Evolutionary conservation across 2,797 vertebrate genomes (phyloP), one percentile per base, ranked within the genome.

Genomic region (Triplophysa bombifrons): DNA sequence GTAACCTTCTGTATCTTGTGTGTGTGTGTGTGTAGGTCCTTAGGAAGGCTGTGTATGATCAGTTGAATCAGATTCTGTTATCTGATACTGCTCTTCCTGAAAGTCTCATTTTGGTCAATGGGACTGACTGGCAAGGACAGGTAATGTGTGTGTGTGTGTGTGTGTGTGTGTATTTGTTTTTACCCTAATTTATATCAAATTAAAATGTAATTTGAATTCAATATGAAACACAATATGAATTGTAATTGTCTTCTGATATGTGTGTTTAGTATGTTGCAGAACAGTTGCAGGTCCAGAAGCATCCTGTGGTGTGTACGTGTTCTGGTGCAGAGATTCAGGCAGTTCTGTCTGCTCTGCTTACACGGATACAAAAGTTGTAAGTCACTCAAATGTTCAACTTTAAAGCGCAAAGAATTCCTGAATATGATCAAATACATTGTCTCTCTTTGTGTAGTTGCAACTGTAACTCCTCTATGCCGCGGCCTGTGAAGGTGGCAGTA

Each of bases 311-410:
- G 12, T 97, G 95, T 88, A 98, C 97, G 13, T 97, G 96, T 85
- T 98, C 96, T 0, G 87, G 93, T 0, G 95, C 95, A 0, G 98
- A 99, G 85, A 97, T 99, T 85, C 98, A 99, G 90, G 96, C 97
- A 0, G 96, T 96, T 71, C 94, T 99, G 85, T 95, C 95, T 0
- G 96, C 97, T 0, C 93, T 98, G 10, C 95, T 99, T 69, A 95
- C 96, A 19, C 95, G 97, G 81, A 99, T 99, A 87, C 98, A 99
- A 92, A 96, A 97, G 86, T 98, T 97, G 98, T 99, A 92, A 97
- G 98, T 91, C 2, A 74, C 44, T 60, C 20, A 69, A 69, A 5
- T 16, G 20, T 41, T 61, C 30, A 69, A n/a, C 13, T 46, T 11
- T 50, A 17, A 50, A 14, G 14, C 16, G 25, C n/a, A 20, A 58